Evolutionary conservation across 2,113 vertebrate species (phyloP).

Genomic region (Archilochus colubris): DNA sequence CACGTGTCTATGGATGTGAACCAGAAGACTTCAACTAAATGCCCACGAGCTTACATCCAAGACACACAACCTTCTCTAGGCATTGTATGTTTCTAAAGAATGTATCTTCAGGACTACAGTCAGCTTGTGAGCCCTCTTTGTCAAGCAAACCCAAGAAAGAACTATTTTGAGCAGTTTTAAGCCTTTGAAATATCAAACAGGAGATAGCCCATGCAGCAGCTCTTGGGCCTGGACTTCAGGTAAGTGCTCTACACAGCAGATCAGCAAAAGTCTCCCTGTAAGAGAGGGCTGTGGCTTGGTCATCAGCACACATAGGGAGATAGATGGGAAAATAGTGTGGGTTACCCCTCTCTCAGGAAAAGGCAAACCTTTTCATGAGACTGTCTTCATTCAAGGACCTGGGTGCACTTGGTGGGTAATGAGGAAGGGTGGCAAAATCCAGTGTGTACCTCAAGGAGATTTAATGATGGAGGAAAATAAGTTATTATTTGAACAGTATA

Average conservation of each 20-base stretch:
- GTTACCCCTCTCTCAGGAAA: not conserved
- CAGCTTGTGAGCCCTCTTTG: not conserved
- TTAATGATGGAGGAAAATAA: not conserved
- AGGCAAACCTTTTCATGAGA: not conserved
- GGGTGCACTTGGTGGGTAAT: not conserved
- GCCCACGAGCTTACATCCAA: not conserved
- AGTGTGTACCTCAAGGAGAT: not conserved
- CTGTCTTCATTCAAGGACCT: not conserved
- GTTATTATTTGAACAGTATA: not conserved
- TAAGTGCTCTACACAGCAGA: not conserved
- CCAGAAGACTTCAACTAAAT: not conserved
- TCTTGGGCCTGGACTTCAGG: not conserved
- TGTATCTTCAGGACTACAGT: not conserved
- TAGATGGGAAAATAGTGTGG: not conserved
- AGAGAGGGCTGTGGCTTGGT: not conserved
- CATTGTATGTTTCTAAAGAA: not conserved
- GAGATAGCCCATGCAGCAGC: not conserved
- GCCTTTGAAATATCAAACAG: not conserved
- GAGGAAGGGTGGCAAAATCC: not conserved
- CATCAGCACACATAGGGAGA: not conserved
- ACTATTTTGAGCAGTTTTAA: not conserved
- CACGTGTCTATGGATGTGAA: not conserved
- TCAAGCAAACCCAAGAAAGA: not conserved
- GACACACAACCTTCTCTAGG: not conserved
- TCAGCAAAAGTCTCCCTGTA: not conserved